Percentiles rank a stretch among this genome's conserved stretches.
phyloP scores from a whole-genome alignment of 2,113 vertebrate species.

The Entelurus aequoreus region DNA sequence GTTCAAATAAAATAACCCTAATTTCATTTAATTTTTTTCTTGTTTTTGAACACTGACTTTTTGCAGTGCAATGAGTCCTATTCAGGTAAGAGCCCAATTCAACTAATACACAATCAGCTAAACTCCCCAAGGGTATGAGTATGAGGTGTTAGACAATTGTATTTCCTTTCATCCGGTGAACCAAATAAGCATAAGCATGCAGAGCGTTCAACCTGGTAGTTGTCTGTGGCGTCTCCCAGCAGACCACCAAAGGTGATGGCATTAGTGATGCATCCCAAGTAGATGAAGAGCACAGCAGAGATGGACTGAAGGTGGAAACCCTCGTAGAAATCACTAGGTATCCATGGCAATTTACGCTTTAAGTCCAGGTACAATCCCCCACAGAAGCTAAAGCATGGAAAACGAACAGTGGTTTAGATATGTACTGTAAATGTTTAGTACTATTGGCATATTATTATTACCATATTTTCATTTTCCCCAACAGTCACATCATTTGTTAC shows the following conservation, averaged over 20 bases:
- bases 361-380: conserved; percentile 88
- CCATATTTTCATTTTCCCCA: no score
- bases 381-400: conserved; percentile 78
- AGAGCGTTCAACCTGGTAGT: conserved; percentile 83
- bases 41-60: no score
- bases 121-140: no score
- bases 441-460: background rate
- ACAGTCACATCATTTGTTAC: no score
- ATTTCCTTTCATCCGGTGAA: background rate
- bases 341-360: conserved; percentile 91
- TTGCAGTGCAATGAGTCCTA: no score
- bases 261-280: conserved; percentile 96
- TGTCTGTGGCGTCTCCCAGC: conserved; percentile 93
- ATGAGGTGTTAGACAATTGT: background rate
- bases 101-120: no score
- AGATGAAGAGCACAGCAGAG: conserved; percentile 96
- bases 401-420: conserved; percentile 9
- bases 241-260: conserved; percentile 96
- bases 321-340: conserved; percentile 88
- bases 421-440: background rate
- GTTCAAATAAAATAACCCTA: no score
- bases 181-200: background rate
- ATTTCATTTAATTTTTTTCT: no score
- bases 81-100: no score
- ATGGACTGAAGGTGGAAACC: conserved; percentile 95